Evolutionary conservation across 2,113 vertebrate species (phyloP).

Genomic region (Gadus chalcogrammus): DNA sequence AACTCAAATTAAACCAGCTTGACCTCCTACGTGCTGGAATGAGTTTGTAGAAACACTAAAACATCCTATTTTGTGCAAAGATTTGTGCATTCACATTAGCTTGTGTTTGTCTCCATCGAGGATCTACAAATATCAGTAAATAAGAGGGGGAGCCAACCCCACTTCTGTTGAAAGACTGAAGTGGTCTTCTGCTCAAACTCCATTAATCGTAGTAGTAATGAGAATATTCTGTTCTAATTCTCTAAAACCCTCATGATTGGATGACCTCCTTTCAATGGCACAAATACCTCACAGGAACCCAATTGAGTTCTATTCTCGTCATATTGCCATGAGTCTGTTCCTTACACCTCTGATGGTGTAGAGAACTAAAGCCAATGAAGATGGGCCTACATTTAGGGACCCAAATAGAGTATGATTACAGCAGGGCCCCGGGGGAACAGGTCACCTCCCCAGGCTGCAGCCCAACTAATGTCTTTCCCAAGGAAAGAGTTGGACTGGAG

Average conservation of each 20-base stretch:
- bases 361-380: conserved; percentile 5
- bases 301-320: conserved; percentile 54
- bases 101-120: not conserved
- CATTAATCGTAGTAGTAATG: conserved; percentile 59
- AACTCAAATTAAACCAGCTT: not conserved
- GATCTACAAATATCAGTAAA: conserved; percentile 18
- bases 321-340: conserved; percentile 26
- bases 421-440: too few relatives aligned
- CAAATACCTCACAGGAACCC: conserved; percentile 51
- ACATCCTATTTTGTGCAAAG: not conserved
- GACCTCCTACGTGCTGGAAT: not conserved
- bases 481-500: too few relatives aligned
- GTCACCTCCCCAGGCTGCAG: too few relatives aligned
- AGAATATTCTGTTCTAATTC: conserved; percentile 52
- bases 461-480: too few relatives aligned
- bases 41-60: conserved; percentile 14
- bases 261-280: conserved; percentile 56
- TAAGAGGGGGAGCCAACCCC: not conserved
- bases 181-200: conserved; percentile 22
- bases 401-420: not conserved
- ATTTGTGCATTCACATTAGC: conserved; percentile 25
- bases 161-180: not conserved
- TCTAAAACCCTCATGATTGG: conserved; percentile 43
- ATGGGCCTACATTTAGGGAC: conserved; percentile 6
- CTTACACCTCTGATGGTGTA: conserved; percentile 35